A percentile compares a stretch with the other conserved stretches of the same genome.
phyloP scores from a whole-genome alignment of 37 sponge, comb jelly and placozoan species.

The Aplysina aerophoba region DNA sequence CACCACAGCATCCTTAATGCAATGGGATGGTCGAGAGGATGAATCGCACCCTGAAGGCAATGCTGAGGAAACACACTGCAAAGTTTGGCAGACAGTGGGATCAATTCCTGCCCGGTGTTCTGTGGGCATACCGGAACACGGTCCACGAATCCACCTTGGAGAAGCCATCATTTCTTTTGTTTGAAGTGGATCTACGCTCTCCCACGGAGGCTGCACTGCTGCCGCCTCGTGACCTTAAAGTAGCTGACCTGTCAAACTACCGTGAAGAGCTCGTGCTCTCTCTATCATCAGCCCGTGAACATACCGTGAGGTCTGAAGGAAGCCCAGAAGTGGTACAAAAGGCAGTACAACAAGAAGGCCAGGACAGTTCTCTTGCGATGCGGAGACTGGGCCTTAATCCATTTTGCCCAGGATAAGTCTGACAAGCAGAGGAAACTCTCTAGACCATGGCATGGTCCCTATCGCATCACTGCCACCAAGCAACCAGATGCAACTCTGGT shows the following conservation, averaged over 20 bases:
- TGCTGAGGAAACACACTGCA: slow-evolving; percentile 16
- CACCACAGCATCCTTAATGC: slow-evolving; percentile 49
- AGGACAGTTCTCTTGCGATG: not conserved
- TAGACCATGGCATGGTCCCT: slow-evolving; percentile 34
- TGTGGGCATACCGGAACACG: slow-evolving; percentile 48
- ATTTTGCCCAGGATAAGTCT: slow-evolving; percentile 39
- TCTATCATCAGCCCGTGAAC: slow-evolving; percentile 32
- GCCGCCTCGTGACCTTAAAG: not conserved
- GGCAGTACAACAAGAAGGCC: not conserved
- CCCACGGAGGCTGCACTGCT: slow-evolving; percentile 41
- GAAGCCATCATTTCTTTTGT: slow-evolving; percentile 46
- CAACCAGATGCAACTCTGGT: slow-evolving; percentile 25
- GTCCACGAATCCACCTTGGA: slow-evolving; percentile 39
- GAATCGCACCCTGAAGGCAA: slow-evolving; percentile 38
- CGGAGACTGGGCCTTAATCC: slow-evolving; percentile 43
- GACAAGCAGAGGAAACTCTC: slow-evolving; percentile 35
- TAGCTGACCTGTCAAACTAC: slow-evolving; percentile 16
- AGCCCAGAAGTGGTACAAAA: slow-evolving; percentile 31
- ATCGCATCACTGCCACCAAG: not conserved
- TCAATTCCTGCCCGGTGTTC: slow-evolving; percentile 21
- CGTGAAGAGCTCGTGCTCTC: slow-evolving; percentile 33
- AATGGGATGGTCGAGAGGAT: slow-evolving; percentile 42
- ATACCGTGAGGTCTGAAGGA: not conserved
- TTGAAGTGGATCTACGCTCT: slow-evolving; percentile 28
- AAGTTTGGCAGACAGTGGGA: slow-evolving; percentile 43